A percentile compares a stretch with the other conserved stretches of the same genome.
Conservation (phyloP, 2,888 invertebrate species). For the Hermodice carunculata region DNA sequence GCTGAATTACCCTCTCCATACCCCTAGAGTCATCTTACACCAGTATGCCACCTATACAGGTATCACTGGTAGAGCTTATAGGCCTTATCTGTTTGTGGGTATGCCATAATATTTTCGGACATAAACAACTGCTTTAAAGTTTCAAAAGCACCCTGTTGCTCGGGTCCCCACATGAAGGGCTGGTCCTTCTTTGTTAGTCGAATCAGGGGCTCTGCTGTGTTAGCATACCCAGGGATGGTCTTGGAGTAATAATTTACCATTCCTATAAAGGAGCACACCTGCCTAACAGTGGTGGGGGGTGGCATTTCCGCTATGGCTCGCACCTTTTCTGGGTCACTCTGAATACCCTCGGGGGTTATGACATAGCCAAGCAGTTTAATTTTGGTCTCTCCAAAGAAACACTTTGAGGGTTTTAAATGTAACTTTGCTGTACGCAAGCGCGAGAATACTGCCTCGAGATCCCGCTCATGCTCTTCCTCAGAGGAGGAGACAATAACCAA, state of each 20-base stretch:
- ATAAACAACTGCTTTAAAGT: not conserved
- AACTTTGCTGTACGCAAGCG: no score
- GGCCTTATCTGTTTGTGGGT: not conserved
- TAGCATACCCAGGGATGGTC: conserved; percentile 17
- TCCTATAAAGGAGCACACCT: conserved; percentile 9
- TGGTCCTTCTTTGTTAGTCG: conserved; percentile 5
- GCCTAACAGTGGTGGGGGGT: conserved; percentile 7
- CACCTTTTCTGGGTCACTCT: conserved; percentile 28
- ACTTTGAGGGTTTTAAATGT: conserved; percentile 35
- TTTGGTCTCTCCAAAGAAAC: conserved; percentile 19
- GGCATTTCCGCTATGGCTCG: conserved; percentile 11
- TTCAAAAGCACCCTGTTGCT: conserved; percentile 7
- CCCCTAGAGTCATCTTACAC: not conserved
- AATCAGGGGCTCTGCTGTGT: conserved; percentile 10
- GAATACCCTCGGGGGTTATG: conserved; percentile 18
- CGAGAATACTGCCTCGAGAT: no score
- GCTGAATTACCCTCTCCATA: conserved; percentile 1
- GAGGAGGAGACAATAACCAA: conserved; percentile 28
- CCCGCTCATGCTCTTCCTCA: no score
- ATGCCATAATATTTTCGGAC: conserved; percentile 2
- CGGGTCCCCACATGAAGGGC: not conserved
- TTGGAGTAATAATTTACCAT: no score
- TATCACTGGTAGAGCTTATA: conserved; percentile 6
- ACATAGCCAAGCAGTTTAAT: conserved; percentile 29
- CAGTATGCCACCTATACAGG: conserved; percentile 4